Conservation (phyloP, 2,888 invertebrate genomes). For the Cephalotes varians region DNA sequence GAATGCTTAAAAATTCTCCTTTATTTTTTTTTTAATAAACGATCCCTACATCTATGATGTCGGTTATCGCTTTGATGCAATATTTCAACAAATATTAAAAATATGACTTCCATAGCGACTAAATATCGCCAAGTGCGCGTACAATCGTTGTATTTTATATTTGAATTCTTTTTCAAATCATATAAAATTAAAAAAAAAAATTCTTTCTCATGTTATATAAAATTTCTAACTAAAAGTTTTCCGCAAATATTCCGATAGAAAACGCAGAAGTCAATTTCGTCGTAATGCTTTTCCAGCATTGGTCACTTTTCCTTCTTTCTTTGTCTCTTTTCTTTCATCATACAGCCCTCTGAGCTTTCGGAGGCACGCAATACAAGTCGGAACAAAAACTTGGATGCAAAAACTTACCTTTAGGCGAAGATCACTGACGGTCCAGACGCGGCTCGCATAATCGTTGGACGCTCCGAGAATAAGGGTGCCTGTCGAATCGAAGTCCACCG, state of each 20-base stretch:
- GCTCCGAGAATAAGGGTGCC: slow-evolving; percentile 95
- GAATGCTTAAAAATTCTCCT: neutral
- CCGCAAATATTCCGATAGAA: slow-evolving; percentile 14
- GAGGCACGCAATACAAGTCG: neutral
- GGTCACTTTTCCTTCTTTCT: neutral
- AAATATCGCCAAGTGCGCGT: neutral
- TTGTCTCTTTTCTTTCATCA: neutral
- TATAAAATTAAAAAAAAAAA: no score
- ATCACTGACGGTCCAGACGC: slow-evolving; percentile 97
- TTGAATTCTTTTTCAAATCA: neutral
- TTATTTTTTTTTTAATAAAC: neutral
- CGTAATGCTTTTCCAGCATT: slow-evolving; percentile 5
- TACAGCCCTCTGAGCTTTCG: neutral
- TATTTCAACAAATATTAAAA: neutral
- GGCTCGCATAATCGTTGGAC: slow-evolving; percentile 98
- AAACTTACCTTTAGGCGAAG: slow-evolving; percentile 94
- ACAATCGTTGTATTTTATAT: slow-evolving; percentile 12
- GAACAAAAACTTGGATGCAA: slow-evolving; percentile 1
- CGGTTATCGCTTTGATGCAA: neutral
- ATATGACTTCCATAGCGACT: neutral
- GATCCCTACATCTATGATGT: neutral
- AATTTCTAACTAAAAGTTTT: neutral
- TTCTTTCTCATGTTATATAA: neutral
- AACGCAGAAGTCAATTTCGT: neutral
- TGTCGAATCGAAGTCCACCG: slow-evolving; percentile 97